Base-by-base conservation (phyloP, 2,888 invertebrate species). In the Pogonocherus hispidulus region DNA sequence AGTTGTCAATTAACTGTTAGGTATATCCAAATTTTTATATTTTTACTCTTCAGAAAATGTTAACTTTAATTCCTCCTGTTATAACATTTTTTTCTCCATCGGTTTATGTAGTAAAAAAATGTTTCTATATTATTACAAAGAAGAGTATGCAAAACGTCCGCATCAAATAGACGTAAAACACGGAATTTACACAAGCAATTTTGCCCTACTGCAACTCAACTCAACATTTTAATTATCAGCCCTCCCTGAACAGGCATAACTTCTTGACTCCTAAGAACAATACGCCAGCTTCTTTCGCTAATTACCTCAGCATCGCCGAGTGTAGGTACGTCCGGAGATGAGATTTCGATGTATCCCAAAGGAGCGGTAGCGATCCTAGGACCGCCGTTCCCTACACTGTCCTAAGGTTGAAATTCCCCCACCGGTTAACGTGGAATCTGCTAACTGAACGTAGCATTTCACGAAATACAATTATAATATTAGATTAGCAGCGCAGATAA, bases 381-480 rank as follows among this genome's bases (percentile, higher is more conserved):
- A 65, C 63, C 67, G 70, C 72, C 69, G 60, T 70, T 69, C 63
- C 70, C 64, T 52, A 44, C 22, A 27, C 44, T 16, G 11, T 62
- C 46, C 56, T 67, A 78, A 74, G 79, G 78, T 66, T 76, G 74
- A 80, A 64, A 76, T 75, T 81, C 75, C 80, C 77, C 62, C 64
- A 63, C 64, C 83, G 83, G 84, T 84, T 84, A 84, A 84, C 83
- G 81, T 79, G 80, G 82, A 84, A 85, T 84, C 84, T 82, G 85
- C 83, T 86, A 86, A 86, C 85, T 85, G 84, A 83, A 85, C 82
- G 84, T 82, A 84, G 82, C 85, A 84, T 85, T 85, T 84, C 85
- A 79, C 78, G 81, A 84, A 85, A 86, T 85, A 85, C 85, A 86
- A 86, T 86, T 86, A 86, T 85, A 86, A 86, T 86, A 86, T 86